Conservation (phyloP, 53 echinoderm and acorn worm species). For the Astropecten irregularis region DNA sequence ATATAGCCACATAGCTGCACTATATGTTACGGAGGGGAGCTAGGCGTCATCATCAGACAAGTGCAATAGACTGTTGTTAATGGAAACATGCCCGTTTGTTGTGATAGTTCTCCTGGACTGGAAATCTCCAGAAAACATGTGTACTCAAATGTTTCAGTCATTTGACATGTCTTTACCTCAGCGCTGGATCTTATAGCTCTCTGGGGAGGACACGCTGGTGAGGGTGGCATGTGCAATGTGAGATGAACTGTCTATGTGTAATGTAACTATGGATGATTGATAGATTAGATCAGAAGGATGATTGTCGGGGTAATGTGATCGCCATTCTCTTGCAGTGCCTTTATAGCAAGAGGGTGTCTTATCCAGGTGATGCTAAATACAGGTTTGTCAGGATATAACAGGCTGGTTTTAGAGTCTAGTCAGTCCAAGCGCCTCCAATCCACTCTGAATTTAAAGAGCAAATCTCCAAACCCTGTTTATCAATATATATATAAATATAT, state of each 20-base stretch:
- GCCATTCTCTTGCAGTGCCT: no score
- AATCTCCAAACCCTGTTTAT: no score
- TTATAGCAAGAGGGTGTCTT: no score
- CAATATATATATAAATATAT: no score
- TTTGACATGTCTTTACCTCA: background rate
- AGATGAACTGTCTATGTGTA: background rate
- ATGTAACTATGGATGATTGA: background rate
- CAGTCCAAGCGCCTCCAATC: no score
- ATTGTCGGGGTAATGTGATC: no score
- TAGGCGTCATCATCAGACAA: no score
- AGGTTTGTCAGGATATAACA: no score
- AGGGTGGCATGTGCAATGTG: background rate
- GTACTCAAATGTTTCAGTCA: constrained; percentile 21
- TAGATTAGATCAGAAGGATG: constrained; percentile 21
- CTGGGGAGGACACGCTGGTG: background rate
- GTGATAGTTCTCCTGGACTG: constrained; percentile 28
- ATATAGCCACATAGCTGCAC: background rate
- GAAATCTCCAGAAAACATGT: constrained; percentile 24
- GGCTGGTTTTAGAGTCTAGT: no score
- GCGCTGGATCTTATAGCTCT: no score
- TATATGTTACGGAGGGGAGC: background rate
- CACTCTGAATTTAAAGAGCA: no score
- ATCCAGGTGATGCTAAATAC: no score
- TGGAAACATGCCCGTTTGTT: constrained; percentile 28
- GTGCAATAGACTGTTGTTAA: constrained; percentile 27